Base-by-base conservation (phyloP, 2,797 vertebrate genomes). In the Synanceia verrucosa region DNA sequence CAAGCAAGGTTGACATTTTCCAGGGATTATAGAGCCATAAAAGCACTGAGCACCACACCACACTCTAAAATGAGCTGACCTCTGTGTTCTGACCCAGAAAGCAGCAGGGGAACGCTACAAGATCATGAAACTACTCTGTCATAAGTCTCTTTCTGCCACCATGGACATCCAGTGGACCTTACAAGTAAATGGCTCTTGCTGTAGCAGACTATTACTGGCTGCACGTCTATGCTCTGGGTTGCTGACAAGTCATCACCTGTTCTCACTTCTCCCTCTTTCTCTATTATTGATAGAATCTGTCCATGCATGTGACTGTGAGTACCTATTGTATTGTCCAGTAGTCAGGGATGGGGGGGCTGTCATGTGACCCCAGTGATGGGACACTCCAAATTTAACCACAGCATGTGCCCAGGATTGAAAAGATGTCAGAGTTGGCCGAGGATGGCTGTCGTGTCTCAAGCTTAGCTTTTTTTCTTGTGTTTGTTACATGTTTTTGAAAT, bases 351-450 rank as follows among this genome's bases (percentile, higher is more conserved):
- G 14, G 18, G 18, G 29, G 18, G 19, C 16, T 43, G 59, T 73
- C 53, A 58, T 58, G 53, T 78, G 60, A 62, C 63, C 47, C 23
- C 24, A 58, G 43, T 71, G 44, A 75, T 47, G 47, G 36, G 39
- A 39, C 19, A 46, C 47, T 79, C 79, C 70, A 77, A 65, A 81
- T 73, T 67, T 74, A 73, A 39, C 66, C 29, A 11, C 44, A 59
- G 64, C 64, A 72, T 77, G 65, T 78, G 81, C 71, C 50, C 51
- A 6, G 46, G 56, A 56, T 53, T 43, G 43, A 63, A 69, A 21
- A 21, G 33, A n/a, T 76, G 52, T 77, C 56, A 18, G 44, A 47
- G 53, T 39, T 66, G 66, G 36, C 23, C 14, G 18, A 26, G 24
- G 28, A 33, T 19, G n/a, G 11, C 18, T 33, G 18, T 29, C 10